These are phyloP conservation scores for Drosophila melanica DNA, from an alignment of 1,140 invertebrate genomes.

Conservation along the genomic window DNA sequence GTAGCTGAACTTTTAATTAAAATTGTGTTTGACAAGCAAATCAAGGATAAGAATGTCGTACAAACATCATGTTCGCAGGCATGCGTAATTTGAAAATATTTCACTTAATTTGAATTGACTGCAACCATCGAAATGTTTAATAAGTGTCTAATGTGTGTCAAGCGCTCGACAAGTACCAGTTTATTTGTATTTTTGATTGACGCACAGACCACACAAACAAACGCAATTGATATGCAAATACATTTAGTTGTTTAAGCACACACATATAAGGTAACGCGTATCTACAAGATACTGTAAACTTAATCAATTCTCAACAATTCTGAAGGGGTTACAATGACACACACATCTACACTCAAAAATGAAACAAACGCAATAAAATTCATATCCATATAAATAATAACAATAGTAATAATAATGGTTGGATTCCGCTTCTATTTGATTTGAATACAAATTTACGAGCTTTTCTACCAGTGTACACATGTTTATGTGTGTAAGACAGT, in stretches of 20 bases:
- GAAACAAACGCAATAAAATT: background rate
- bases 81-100: slow-evolving; percentile 7
- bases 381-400: no score
- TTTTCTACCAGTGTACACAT: background rate
- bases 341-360: background rate
- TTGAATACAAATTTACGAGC: no score
- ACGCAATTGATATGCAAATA: slow-evolving; percentile 30
- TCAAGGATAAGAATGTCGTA: background rate
- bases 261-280: background rate
- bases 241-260: background rate
- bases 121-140: slow-evolving; percentile 23
- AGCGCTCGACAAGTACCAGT: background rate
- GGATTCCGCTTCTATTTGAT: no score
- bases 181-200: background rate
- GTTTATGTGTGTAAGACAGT: background rate
- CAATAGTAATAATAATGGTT: no score
- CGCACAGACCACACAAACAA: background rate
- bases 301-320: slow-evolving; percentile 22
- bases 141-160: slow-evolving; percentile 31
- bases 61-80: background rate
- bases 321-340: slow-evolving; percentile 7
- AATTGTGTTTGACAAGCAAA: slow-evolving; percentile 40
- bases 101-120: slow-evolving; percentile 2
- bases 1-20: slow-evolving; percentile 53
- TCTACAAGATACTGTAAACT: slow-evolving; percentile 18